Base-by-base conservation (phyloP, 2,113 vertebrate species). In the Mormyrus lacerda region DNA sequence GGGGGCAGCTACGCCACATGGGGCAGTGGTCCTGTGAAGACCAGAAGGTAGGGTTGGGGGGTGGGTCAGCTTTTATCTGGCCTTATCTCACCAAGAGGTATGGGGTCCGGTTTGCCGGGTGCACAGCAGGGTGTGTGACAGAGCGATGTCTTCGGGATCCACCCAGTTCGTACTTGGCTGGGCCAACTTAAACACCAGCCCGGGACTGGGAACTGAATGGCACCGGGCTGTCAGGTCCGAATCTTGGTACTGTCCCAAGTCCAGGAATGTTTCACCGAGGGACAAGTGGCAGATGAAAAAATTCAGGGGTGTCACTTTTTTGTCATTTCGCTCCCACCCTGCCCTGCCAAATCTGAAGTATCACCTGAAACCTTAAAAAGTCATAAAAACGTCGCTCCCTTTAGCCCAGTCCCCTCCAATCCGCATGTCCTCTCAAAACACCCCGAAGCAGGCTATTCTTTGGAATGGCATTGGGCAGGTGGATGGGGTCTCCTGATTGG, bases 21-120 rank as follows among this genome's bases (percentile, higher is more conserved):
- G 50, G 58, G 85, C 89, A 83, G 73, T 42, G 79, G 39, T n/a
- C n/a, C 89, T 88, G 69, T 42, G 0, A 51, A 53, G 85, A 31
- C 50, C 27, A 53, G 50, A n/a, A 87, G 50, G 8, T n/a, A 19
- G 47, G 9, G 27, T 55, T n/a, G 27, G 24, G 48, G 42, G 82
- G 44, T 1, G 82, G 82, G 21, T 24, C 1, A 45, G 31, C n/a
- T 31, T 89, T 85, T 39, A 89, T 50, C 39, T 47, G 51, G 35
- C 11, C 21, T 55, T 27, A 44, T 83, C 65, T 88, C 42, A 47
- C 55, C 47, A 50, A 42, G 27, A 4, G 88, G 47, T 31, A 45
- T 17, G 17, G 27, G 9, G 76, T 83, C 50, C 76, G 13, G 45
- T 79, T 21, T 83, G 73, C 31, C 11, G 51, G 65, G 35, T 79